Evolutionary conservation across 1,140 invertebrate species (phyloP).

Genomic region (Colletes gigas): DNA sequence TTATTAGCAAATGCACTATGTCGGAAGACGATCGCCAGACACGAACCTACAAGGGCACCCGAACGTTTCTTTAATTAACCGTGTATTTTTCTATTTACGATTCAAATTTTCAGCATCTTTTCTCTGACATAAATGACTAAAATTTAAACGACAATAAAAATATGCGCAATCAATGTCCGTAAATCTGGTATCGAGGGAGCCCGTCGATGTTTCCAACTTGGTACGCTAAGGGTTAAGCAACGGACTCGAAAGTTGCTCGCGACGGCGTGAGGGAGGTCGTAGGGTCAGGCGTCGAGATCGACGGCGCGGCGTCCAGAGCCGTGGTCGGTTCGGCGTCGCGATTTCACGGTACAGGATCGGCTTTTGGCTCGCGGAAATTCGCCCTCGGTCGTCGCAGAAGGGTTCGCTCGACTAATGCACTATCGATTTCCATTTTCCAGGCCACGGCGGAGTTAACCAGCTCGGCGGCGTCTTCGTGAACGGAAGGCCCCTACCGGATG

Average conservation of each 20-base stretch:
- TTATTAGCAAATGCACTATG: constrained; percentile 12
- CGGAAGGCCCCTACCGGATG: constrained; percentile 95
- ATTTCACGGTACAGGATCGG: not conserved
- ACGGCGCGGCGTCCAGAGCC: not conserved
- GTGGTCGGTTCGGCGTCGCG: not conserved
- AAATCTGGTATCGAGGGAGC: no score
- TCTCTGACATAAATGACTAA: no score
- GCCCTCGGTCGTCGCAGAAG: not conserved
- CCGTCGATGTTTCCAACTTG: no score
- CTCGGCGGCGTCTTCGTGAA: constrained; percentile 98
- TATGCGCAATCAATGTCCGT: no score
- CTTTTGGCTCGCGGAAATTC: not conserved
- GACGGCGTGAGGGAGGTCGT: not conserved
- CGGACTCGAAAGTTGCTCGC: not conserved
- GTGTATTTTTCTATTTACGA: no score
- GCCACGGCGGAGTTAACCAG: constrained; percentile 97
- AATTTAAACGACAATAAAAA: no score
- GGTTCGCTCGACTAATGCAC: constrained; percentile 59
- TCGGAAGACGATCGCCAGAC: not conserved
- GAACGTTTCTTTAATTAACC: no score
- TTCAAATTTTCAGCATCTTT: no score
- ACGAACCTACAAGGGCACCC: no score
- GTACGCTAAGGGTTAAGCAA: not conserved
- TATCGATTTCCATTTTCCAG: constrained; percentile 82
- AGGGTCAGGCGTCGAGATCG: not conserved